Percentiles rank a stretch among this genome's conserved stretches.
phyloP scores from a whole-genome alignment of 1,140 invertebrate genomes.

The Camponotus pennsylvanicus region DNA sequence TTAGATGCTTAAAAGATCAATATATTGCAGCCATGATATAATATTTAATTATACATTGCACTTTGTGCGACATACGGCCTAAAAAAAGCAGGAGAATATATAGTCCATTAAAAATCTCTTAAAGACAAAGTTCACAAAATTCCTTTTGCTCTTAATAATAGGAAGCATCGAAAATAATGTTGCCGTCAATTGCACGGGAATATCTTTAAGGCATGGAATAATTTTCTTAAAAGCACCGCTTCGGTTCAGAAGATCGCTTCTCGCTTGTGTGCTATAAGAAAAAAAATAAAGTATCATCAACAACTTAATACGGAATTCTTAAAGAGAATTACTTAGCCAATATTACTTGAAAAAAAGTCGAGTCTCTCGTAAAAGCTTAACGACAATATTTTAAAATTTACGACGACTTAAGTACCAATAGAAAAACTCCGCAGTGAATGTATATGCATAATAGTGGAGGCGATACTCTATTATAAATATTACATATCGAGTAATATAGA shows the following conservation, averaged over 20 bases:
- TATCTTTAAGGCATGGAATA: constrained; percentile 51
- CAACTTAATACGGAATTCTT: constrained; percentile 40
- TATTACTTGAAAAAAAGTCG: constrained; percentile 16
- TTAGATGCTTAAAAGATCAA: not conserved
- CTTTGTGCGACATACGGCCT: not conserved
- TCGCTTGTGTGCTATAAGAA: constrained; percentile 7
- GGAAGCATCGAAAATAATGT: constrained; percentile 22
- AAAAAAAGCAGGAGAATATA: not conserved
- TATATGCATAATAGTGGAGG: not conserved
- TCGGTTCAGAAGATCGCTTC: not conserved
- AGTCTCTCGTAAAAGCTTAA: not conserved
- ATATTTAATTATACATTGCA: not conserved
- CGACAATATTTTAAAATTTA: not conserved
- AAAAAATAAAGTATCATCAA: constrained; percentile 33
- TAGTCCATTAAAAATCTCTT: constrained; percentile 18
- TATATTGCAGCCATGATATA: not conserved
- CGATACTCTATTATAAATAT: not conserved
- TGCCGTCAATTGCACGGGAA: constrained; percentile 33
- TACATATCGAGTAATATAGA: not conserved
- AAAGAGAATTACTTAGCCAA: constrained; percentile 13
- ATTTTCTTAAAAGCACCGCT: constrained; percentile 56
- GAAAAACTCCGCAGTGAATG: no score
- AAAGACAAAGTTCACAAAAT: constrained; percentile 33
- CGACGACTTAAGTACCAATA: no score
- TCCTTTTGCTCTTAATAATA: not conserved